Percentiles rank a stretch among this genome's conserved stretches.
These are phyloP conservation scores for Ondatra zibethicus DNA, from an alignment of 2,113 vertebrate species.

Conservation along the genomic window DNA sequence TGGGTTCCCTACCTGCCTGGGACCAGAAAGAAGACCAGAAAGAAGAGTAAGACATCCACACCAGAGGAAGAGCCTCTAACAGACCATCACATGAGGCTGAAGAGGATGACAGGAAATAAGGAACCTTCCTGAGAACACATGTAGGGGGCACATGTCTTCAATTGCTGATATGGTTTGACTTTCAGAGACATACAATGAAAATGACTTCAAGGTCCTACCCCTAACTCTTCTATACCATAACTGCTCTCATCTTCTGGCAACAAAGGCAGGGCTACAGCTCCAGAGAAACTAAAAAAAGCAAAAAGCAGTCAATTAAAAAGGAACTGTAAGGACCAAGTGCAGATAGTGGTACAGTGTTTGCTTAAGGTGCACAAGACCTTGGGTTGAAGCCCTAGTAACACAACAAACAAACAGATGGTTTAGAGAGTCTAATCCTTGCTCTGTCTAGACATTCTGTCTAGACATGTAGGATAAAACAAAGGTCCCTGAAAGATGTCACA, in stretches of 20 bases:
- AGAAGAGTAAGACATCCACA: background rate
- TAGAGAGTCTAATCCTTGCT: background rate
- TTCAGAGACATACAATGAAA: background rate
- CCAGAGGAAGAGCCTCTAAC: background rate
- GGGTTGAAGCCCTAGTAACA: background rate
- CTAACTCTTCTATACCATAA: background rate
- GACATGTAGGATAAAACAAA: background rate
- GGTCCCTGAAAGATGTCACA: background rate
- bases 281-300: background rate
- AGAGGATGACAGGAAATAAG: background rate
- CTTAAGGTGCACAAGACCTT: background rate
- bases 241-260: background rate
- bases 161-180: background rate
- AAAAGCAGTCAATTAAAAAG: background rate
- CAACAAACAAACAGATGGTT: background rate
- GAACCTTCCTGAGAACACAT: background rate
- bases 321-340: fast-evolving
- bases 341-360: background rate
- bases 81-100: background rate
- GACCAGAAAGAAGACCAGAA: background rate
- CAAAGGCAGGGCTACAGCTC: background rate
- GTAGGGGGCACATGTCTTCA: background rate
- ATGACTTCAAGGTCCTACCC: background rate
- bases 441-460: background rate
- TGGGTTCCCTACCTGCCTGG: background rate